Conservation (phyloP, 2,888 invertebrate genomes). For the Drosophila paranaensis region DNA sequence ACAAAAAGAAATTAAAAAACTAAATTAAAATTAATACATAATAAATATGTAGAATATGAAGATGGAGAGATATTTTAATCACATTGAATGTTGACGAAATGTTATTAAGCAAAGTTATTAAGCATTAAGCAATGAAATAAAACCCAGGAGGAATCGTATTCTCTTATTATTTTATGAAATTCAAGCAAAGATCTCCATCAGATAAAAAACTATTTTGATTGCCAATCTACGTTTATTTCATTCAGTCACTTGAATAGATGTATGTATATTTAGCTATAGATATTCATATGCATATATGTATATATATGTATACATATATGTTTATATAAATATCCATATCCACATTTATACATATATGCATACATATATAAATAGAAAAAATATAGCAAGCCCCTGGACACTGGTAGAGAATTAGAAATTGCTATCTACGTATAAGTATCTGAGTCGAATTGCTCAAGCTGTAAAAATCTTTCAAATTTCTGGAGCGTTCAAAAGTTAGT, state of each 20-base stretch:
- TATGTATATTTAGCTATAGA: neutral
- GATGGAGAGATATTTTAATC: too few species aligned
- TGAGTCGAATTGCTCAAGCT: neutral
- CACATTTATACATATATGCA: neutral
- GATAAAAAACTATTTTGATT: too few species aligned
- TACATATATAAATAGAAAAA: neutral
- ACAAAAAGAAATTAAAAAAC: too few species aligned
- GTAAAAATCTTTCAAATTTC: neutral
- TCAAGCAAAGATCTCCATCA: too few species aligned
- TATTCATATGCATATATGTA: neutral
- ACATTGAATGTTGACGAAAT: too few species aligned
- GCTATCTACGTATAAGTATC: neutral
- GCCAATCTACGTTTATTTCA: neutral
- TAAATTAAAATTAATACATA: too few species aligned
- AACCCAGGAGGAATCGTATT: too few species aligned
- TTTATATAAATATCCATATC: neutral
- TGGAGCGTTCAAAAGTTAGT: neutral
- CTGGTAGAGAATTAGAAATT: neutral
- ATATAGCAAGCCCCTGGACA: neutral
- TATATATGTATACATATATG: too few species aligned
- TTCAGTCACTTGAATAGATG: neutral
- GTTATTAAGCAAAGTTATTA: too few species aligned
- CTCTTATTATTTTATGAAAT: too few species aligned
- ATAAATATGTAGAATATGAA: too few species aligned
- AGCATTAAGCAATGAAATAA: too few species aligned